phyloP scores from a whole-genome alignment of 2,113 vertebrate genomes.

The Macroglossus sobrinus region DNA sequence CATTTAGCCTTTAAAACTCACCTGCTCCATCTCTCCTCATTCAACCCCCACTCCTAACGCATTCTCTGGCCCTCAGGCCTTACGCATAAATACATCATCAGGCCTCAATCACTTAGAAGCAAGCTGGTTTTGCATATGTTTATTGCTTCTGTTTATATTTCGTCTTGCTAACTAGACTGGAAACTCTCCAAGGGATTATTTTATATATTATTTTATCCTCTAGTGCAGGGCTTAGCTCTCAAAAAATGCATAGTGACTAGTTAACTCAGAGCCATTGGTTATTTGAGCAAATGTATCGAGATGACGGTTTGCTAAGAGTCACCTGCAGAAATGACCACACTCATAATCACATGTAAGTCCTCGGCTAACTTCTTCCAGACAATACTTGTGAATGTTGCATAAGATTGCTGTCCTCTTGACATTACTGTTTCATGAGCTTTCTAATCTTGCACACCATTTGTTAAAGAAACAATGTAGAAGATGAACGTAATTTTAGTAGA shows the following conservation, averaged over 20 bases:
- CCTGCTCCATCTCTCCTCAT: not conserved
- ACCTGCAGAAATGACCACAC: not conserved
- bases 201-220: not conserved
- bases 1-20: not conserved
- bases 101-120: not conserved
- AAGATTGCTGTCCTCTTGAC: not conserved
- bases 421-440: constrained; percentile 37
- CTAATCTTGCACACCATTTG: constrained; percentile 50
- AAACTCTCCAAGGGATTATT: not conserved
- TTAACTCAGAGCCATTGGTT: not conserved
- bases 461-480: constrained; percentile 47
- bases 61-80: not conserved
- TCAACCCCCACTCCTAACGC: not conserved
- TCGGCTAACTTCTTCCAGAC: not conserved
- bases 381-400: constrained; percentile 31
- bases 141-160: not conserved
- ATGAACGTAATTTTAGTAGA: constrained; percentile 53
- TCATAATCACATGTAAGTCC: not conserved
- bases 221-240: not conserved
- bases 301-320: not conserved
- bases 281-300: not conserved
- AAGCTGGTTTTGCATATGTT: not conserved
- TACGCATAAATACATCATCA: not conserved
- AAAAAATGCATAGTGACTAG: not conserved
- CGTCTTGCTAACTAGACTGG: not conserved